Base-by-base conservation (phyloP, 2,888 invertebrate species). In the Xylota sylvarum region DNA sequence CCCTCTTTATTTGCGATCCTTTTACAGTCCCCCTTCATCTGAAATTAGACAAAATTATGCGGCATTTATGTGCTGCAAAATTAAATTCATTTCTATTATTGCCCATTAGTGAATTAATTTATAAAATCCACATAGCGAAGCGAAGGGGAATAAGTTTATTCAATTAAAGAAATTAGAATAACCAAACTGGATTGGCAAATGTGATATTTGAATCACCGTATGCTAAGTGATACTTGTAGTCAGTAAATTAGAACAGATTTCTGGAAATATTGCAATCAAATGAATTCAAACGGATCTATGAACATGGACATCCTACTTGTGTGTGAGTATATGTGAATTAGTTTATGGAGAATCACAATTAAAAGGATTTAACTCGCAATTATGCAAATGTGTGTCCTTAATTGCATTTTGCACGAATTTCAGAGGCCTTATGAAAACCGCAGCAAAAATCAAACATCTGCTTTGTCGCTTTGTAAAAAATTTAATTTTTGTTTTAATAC, bases 51-150 rank as follows among this genome's bases (percentile, higher is more conserved):
- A 46, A 43, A 58, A 70, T 72, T 65, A 80, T 65, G 65, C 30
- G 40, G 48, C 48, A 65, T 40, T 73, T 56, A 67, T 65, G 32
- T 48, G 73, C 40, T 37, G 14, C 30, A 40, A 48, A 79, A 72
- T 65, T 77, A 60, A 50, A 67, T 50, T 74, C 14, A 52, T 67
- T 73, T 60, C 46, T 55, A 27, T 67, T 52, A 67, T 58, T 60
- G 50, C 35, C 67, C 58, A 72, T 80, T 80, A 50, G 50, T 58
- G 17, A 50, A 73, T 50, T 58, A 58, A 73, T 80, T 65, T 58
- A 37, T 73, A 19, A 64, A 62, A 62, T 32, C 14, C 35, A n/a
- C 23, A 50, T 32, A 7, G 32, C 17, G 35, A 4, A 60, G 7
- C 17, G 23, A 17, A 32, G 27, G 17, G 5, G n/a, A 52, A 30